Base-by-base conservation (phyloP, 2,888 invertebrate genomes). In the Athalia cordata region DNA sequence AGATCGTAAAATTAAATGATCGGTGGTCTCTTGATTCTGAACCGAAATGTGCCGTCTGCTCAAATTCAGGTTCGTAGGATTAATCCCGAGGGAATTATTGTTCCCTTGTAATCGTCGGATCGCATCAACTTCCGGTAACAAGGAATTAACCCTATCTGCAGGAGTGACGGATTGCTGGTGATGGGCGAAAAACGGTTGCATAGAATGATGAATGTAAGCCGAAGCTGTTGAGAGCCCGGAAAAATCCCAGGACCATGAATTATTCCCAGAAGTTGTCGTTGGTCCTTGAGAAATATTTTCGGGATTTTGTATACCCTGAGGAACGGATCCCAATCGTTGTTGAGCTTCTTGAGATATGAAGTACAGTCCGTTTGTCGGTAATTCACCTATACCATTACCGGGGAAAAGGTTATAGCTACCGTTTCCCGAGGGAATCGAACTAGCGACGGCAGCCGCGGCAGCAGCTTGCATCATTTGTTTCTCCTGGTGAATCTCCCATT, bases 401-500 rank as follows among this genome's bases (percentile, higher is more conserved):
- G 29, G 29, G 29, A 29, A 29, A 29, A 29, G 29, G 29, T 29
- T 29, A 29, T 29, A 29, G 2, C 29, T 29, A 29, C 29, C 29
- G 81, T 81, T 57, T 64, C 76, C 29, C 29, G 29, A 29, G 29
- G 29, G 29, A 29, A 29, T 29, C 29, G 29, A 29, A 29, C 29
- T 50, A 90, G 76, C 7, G 11, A 52, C 70, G 45, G 84, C 81
- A 3, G 83, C 82, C 5, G 87, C 84, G 79, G 87, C 86, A 67
- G 87, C 84, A 76, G 88, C 88, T 29, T 29, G 29, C 87, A 90
- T 88, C 80, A 89, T 85, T 67, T 90, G 84, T 78, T 88, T 86
- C 78, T 91, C 90, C 74, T 89, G 29, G 29, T 29, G 89, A 82
- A 90, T 87, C 81, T 90, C 89, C 90, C 90, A 89, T 49, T 89